Percentiles rank a stretch among this genome's conserved stretches.
Evolutionary conservation across 2,888 invertebrate genomes (phyloP).

Genomic region (Cremastinae sp.): DNA sequence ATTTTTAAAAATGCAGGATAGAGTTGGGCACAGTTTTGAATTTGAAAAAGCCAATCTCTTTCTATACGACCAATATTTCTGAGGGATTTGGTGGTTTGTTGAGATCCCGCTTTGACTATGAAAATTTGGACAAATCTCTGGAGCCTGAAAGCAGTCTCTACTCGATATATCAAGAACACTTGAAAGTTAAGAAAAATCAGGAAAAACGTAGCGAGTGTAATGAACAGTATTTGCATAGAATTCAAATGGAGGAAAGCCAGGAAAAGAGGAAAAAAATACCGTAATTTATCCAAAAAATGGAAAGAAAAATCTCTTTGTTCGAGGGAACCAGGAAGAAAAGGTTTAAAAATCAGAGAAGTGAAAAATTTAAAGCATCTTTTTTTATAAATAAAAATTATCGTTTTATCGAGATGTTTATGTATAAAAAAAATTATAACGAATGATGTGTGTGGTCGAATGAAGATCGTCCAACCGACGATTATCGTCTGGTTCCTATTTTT

Average conservation of each 20-base stretch:
- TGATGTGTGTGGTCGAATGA: constrained; percentile 54
- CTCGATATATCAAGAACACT: constrained; percentile 59
- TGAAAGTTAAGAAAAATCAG: constrained; percentile 29
- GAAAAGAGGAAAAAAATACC: too few species aligned
- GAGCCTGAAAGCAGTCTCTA: constrained; percentile 57
- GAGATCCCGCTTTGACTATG: constrained; percentile 60
- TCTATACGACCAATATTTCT: constrained; percentile 57
- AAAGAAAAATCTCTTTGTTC: background rate
- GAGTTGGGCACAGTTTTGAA: constrained; percentile 68
- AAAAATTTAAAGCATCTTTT: constrained; percentile 38
- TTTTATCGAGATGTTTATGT: constrained; percentile 77
- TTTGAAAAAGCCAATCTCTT: constrained; percentile 59
- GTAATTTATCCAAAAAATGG: background rate
- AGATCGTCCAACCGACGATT: constrained; percentile 52
- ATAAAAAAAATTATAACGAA: constrained; percentile 72
- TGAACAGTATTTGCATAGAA: too few species aligned
- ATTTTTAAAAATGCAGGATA: constrained; percentile 59
- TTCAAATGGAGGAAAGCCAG: too few species aligned
- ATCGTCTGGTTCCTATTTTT: constrained; percentile 55
- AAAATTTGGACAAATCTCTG: constrained; percentile 24
- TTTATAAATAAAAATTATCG: constrained; percentile 78
- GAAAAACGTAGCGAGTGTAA: constrained; percentile 10
- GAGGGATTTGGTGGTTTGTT: constrained; percentile 43
- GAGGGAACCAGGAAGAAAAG: background rate
- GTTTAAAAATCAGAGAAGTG: background rate